Evolutionary conservation across 1,140 invertebrate species (phyloP).

Genomic region (Ceratosolen fusciceps): DNA sequence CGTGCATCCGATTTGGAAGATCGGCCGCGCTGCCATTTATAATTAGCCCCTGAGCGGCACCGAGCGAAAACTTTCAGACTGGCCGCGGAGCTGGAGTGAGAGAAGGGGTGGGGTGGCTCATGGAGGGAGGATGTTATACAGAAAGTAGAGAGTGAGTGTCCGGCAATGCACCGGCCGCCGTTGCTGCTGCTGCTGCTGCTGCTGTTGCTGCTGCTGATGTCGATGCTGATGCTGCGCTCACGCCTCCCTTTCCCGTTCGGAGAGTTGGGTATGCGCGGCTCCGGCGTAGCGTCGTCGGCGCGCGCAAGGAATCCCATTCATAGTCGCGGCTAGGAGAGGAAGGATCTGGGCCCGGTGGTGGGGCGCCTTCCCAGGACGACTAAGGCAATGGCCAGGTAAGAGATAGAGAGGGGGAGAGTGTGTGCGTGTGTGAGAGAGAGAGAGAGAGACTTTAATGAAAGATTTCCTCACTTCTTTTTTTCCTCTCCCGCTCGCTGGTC

Average conservation of each 20-base stretch:
- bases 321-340: slow-evolving; percentile 5
- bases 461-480: neutral
- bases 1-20: no score
- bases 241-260: neutral
- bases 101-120: no score
- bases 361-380: neutral
- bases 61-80: no score
- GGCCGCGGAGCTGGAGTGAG: neutral
- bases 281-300: slow-evolving; percentile 1
- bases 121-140: no score
- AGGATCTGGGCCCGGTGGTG: neutral
- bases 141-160: neutral
- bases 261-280: neutral
- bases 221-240: neutral
- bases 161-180: no score
- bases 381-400: neutral
- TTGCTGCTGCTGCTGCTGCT: no score
- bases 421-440: no score
- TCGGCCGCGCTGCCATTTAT: neutral
- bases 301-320: slow-evolving; percentile 41
- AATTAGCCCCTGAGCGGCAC: neutral
- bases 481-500: neutral
- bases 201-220: neutral
- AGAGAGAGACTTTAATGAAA: slow-evolving; percentile 37
- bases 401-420: no score